Evolutionary conservation across 1,140 invertebrate genomes (phyloP).

Genomic region (Palaemon carinicauda): DNA sequence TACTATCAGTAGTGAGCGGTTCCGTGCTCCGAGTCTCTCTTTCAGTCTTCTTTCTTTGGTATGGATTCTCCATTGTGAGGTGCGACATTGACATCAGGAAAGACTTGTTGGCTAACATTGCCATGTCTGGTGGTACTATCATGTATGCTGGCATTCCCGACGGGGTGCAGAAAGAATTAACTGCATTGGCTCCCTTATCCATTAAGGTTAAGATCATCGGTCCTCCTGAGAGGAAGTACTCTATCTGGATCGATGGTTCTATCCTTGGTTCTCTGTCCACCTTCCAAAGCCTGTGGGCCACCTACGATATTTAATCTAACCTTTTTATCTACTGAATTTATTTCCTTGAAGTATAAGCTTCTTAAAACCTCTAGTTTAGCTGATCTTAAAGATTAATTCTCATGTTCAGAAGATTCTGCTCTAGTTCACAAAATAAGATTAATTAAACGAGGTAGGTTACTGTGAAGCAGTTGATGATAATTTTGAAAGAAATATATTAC

Average conservation of each 20-base stretch:
- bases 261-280: slow-evolving; percentile 38
- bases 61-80: slow-evolving; percentile 80
- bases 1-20: slow-evolving; percentile 95
- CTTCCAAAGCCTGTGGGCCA: slow-evolving; percentile 45
- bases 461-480: no score
- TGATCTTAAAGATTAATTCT: no score
- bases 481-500: no score
- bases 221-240: slow-evolving; percentile 50
- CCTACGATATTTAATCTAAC: no score
- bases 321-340: no score
- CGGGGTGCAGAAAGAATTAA: slow-evolving; percentile 72
- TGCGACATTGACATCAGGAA: slow-evolving; percentile 88
- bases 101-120: slow-evolving; percentile 79
- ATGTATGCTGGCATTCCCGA: slow-evolving; percentile 73
- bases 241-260: slow-evolving; percentile 50
- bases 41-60: slow-evolving; percentile 76
- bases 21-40: slow-evolving; percentile 93
- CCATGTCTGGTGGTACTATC: slow-evolving; percentile 73
- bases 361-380: no score
- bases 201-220: slow-evolving; percentile 72
- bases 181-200: slow-evolving; percentile 68
- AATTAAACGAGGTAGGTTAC: no score
- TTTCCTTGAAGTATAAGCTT: no score
- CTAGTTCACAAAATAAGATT: no score
- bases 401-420: no score